Conservation (phyloP, 2,888 invertebrate species). For the Torymus auratus region DNA sequence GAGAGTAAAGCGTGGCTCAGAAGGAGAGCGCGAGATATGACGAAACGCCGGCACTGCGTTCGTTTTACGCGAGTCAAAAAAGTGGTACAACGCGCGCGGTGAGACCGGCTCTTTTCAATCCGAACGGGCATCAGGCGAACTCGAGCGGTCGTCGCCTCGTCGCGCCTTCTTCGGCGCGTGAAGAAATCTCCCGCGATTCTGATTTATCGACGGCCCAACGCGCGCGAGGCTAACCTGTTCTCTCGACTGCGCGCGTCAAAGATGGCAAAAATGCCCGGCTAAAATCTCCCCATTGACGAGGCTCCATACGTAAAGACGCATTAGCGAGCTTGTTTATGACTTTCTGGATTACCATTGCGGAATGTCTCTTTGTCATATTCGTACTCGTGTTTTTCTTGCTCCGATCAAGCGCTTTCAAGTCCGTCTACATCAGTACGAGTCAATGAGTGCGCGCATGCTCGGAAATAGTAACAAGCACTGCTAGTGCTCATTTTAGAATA, state of each 20-base stretch:
- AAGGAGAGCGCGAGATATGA: background rate
- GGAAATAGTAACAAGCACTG: no score
- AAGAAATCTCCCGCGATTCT: conserved; percentile 40
- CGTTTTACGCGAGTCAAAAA: conserved; percentile 23
- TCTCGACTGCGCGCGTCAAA: conserved; percentile 1
- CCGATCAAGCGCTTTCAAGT: no score
- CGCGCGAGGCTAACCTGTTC: conserved; percentile 44
- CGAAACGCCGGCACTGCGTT: conserved; percentile 5
- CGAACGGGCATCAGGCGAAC: no score
- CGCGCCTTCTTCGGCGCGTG: conserved; percentile 48
- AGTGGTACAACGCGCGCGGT: conserved; percentile 36
- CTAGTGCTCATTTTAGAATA: no score
- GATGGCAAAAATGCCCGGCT: conserved; percentile 8
- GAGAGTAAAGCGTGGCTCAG: background rate
- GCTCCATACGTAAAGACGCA: background rate
- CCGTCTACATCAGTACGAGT: no score
- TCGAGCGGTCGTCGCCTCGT: background rate
- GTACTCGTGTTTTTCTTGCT: no score
- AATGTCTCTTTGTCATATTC: no score
- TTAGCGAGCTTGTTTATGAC: conserved; percentile 5
- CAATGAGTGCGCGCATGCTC: no score
- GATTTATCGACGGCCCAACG: conserved; percentile 28
- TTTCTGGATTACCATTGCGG: background rate
- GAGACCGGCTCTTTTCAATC: background rate
- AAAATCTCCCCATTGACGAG: background rate